A percentile compares a stretch with the other conserved stretches of the same genome.
These are phyloP conservation scores for Nebria ingens DNA, from an alignment of 1,140 invertebrate genomes.

Conservation along the genomic window DNA sequence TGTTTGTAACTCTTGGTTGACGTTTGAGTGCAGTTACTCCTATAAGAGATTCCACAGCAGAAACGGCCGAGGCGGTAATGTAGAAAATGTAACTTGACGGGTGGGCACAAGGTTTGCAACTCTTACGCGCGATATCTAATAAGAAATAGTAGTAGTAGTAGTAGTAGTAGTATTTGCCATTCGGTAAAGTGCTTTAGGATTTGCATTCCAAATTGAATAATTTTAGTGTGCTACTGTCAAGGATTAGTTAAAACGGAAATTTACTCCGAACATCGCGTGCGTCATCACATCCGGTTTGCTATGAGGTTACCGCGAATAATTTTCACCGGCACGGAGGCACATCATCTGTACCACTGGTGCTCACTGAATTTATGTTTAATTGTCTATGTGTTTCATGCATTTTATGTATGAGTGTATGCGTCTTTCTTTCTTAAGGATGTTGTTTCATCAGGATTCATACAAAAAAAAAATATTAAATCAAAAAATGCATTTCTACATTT, in stretches of 20 bases:
- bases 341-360: too few species aligned
- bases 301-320: neutral
- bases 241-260: conserved; percentile 5
- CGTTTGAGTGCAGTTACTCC: neutral
- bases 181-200: conserved; percentile 5
- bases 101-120: neutral
- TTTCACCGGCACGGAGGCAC: neutral
- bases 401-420: too few species aligned
- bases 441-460: too few species aligned
- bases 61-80: neutral
- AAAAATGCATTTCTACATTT: neutral
- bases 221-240: conserved; percentile 3
- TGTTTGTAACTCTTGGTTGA: neutral
- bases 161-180: neutral
- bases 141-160: too few species aligned
- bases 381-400: too few species aligned
- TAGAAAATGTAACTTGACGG: too few species aligned
- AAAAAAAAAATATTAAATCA: too few species aligned
- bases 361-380: too few species aligned
- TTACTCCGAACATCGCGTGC: neutral
- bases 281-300: conserved; percentile 2
- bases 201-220: conserved; percentile 9
- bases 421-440: too few species aligned
- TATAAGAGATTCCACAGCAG: neutral
- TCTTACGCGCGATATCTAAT: neutral